Percentiles rank a stretch among this genome's conserved stretches.
These are phyloP conservation scores for Leptinotarsa rubiginosa DNA, from an alignment of 2,888 invertebrate species.

Conservation along the genomic window DNA sequence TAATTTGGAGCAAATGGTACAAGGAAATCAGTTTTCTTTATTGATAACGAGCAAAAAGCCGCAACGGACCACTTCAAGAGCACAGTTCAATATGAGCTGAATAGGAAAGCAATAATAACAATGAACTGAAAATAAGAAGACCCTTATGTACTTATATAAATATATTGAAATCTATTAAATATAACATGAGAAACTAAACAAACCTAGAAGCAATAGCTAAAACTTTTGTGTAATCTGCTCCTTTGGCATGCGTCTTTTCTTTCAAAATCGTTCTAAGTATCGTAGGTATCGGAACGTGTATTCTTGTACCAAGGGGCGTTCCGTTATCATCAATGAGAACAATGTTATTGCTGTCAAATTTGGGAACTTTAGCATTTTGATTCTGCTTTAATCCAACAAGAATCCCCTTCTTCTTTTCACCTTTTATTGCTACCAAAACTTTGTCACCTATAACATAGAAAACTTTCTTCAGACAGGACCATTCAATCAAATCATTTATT, in stretches of 20 bases:
- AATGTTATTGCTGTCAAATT: slow-evolving; percentile 95
- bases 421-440: slow-evolving; percentile 93
- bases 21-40: no score
- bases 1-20: no score
- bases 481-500: not conserved
- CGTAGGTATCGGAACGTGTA: slow-evolving; percentile 95
- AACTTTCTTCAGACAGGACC: not conserved
- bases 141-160: not conserved
- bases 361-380: slow-evolving; percentile 84
- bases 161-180: slow-evolving; percentile 9
- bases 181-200: slow-evolving; percentile 69
- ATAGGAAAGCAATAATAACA: no score
- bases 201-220: slow-evolving; percentile 90
- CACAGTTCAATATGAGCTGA: no score
- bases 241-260: slow-evolving; percentile 82
- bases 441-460: slow-evolving; percentile 76
- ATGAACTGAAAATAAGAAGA: no score
- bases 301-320: slow-evolving; percentile 93
- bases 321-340: slow-evolving; percentile 96
- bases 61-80: no score
- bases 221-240: slow-evolving; percentile 92
- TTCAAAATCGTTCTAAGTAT: slow-evolving; percentile 86
- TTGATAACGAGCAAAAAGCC: no score
- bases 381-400: slow-evolving; percentile 88
- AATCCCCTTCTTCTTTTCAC: slow-evolving; percentile 94